Evolutionary conservation across 2,797 vertebrate species (phyloP).

Genomic region (Eospalax fontanierii): DNA sequence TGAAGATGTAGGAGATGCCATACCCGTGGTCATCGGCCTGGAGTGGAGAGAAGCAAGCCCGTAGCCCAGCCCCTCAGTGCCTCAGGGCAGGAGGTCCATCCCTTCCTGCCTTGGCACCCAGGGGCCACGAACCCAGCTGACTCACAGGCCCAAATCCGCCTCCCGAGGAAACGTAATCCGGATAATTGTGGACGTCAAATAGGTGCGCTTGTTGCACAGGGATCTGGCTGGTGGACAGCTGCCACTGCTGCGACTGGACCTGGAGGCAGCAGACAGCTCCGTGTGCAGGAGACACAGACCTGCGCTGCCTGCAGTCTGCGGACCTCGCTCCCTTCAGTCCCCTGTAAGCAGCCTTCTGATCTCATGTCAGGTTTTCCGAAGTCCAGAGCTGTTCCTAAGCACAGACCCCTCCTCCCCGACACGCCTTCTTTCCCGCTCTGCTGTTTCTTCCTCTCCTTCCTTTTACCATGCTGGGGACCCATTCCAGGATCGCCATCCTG

Average conservation of each 20-base stretch:
- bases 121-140: slow-evolving; percentile 11
- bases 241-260: slow-evolving; percentile 94
- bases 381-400: not conserved
- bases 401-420: no score
- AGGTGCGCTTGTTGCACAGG: slow-evolving; percentile 93
- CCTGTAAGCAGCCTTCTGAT: not conserved
- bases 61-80: rapidly evolving
- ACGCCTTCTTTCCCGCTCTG: not conserved
- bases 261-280: slow-evolving; percentile 73
- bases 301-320: rapidly evolving
- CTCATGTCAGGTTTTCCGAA: not conserved
- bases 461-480: not conserved
- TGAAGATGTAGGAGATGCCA: slow-evolving; percentile 94
- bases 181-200: slow-evolving; percentile 94
- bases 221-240: slow-evolving; percentile 94
- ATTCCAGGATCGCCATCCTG: not conserved
- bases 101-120: not conserved
- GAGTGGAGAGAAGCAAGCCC: not conserved
- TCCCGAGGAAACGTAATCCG: slow-evolving; percentile 94
- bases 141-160: slow-evolving; percentile 97
- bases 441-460: no score
- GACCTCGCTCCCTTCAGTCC: not conserved
- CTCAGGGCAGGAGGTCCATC: not conserved
- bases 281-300: slow-evolving; percentile 46
- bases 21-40: slow-evolving; percentile 96